phyloP scores from a whole-genome alignment of 2,113 vertebrate genomes.

The Vanacampus margaritifer region DNA sequence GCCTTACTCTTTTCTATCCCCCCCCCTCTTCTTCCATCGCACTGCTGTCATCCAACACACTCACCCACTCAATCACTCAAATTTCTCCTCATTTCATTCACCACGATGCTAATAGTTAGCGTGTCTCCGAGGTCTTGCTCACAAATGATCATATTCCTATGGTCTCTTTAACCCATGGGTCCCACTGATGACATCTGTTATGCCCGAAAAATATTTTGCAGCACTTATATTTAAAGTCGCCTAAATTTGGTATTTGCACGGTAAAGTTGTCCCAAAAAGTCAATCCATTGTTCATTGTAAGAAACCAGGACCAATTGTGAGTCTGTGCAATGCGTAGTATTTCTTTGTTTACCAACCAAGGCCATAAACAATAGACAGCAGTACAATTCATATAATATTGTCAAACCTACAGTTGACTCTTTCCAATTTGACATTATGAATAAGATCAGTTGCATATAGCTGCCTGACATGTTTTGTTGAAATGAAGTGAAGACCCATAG shows the following conservation, averaged over 20 bases:
- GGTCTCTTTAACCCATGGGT: conserved; percentile 6
- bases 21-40: conserved; percentile 26
- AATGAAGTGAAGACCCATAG: neutral
- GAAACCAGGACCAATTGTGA: neutral
- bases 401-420: neutral
- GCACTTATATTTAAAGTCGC: neutral
- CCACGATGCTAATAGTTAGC: conserved; percentile 12
- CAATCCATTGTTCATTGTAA: no score
- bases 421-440: neutral
- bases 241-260: neutral
- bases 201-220: neutral
- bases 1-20: conserved; percentile 4
- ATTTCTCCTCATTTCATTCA: conserved; percentile 29
- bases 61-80: conserved; percentile 42
- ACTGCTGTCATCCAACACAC: conserved; percentile 28
- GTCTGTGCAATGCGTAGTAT: neutral
- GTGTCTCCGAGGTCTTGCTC: conserved; percentile 12
- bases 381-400: neutral
- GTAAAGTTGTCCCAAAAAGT: neutral
- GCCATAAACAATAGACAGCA: neutral
- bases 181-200: neutral
- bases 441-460: neutral
- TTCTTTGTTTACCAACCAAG: neutral
- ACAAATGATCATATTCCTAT: conserved; percentile 31
- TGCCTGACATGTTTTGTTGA: neutral